Conservation (phyloP, 1,140 invertebrate genomes). For the Teleopsis dalmanni region DNA sequence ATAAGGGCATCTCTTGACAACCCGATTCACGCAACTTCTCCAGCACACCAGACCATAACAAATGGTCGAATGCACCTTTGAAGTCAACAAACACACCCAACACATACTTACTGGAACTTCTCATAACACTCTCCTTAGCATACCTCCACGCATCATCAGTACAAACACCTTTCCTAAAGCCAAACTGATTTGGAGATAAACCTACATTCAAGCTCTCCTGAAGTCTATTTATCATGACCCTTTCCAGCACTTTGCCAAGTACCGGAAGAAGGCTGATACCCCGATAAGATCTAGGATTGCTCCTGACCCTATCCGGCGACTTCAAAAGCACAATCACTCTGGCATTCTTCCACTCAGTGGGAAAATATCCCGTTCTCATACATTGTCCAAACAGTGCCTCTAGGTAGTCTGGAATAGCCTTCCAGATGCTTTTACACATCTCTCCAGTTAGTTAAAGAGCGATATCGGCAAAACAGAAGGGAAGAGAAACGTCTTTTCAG, state of each 20-base stretch:
- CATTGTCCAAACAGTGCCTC: too few relatives aligned
- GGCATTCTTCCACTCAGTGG: neutral
- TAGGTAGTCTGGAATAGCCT: too few relatives aligned
- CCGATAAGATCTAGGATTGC: too few relatives aligned
- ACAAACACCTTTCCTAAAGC: too few relatives aligned
- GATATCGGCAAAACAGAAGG: too few relatives aligned
- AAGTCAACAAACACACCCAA: conserved; percentile 1
- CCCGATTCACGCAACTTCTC: neutral
- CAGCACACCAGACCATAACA: neutral
- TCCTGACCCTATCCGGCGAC: neutral
- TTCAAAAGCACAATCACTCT: neutral
- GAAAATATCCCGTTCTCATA: neutral
- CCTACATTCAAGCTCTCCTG: neutral
- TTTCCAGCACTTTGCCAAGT: neutral
- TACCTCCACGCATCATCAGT: too few relatives aligned
- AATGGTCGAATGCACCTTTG: neutral
- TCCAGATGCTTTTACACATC: too few relatives aligned
- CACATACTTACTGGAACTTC: too few relatives aligned
- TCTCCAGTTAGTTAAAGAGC: too few relatives aligned
- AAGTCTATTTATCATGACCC: neutral
- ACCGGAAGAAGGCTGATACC: neutral
- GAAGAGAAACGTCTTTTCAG: too few relatives aligned
- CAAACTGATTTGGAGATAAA: neutral
- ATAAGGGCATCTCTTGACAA: neutral
- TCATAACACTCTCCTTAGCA: too few relatives aligned